Base-by-base conservation (phyloP, 1,140 invertebrate genomes). In the Pogonomyrmex barbatus region DNA sequence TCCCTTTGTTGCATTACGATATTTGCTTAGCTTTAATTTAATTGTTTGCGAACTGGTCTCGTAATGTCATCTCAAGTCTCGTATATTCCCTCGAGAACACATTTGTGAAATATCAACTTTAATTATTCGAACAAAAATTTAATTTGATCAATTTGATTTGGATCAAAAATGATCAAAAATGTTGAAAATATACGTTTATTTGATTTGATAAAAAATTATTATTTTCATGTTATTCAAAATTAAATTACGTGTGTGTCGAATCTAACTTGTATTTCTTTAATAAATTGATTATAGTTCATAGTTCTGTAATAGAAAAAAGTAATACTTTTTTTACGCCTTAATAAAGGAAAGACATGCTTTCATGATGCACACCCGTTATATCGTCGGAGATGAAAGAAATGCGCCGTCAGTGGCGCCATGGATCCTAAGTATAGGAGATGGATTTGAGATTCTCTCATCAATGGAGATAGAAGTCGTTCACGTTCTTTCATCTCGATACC, bases 321-420 rank as follows among this genome's bases (percentile, higher is more conserved):
- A 33, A 33, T 24, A 42, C 9, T 42, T 42, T 45, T 45, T 8
- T 24, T 45, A 12, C 2, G 36, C 1, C 9, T 0, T 77, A 10
- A 47, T 8, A 14, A 47, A n/a, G 33, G 24, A 47, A 17, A 56
- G 45, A 54, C 36, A 33, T 4, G n/a, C 58, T n/a, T 81, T 71
- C 5, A 14, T 36, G 30, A 42, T n/a, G n/a, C 33, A 75, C 68
- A 83, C 79, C 67, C 63, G 63, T 73, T 83, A 73, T 50, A 60
- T 73, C 30, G 68, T 39, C 68, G 54, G 36, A 33, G 47, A 85
- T 45, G 33, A n/a, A 54, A 54, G 17, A 39, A 62, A 87, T n/a
- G 50, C 6, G 60, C 17, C 42, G 3, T 42, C 33, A 54, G 30
- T 86, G 73, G 85, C 85, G 85, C 87, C 65, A 65, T 50, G 67